Percentiles rank a stretch among this genome's conserved stretches.
These are phyloP conservation scores for Percina caprodes DNA, from an alignment of 2,113 vertebrate species.

Conservation along the genomic window DNA sequence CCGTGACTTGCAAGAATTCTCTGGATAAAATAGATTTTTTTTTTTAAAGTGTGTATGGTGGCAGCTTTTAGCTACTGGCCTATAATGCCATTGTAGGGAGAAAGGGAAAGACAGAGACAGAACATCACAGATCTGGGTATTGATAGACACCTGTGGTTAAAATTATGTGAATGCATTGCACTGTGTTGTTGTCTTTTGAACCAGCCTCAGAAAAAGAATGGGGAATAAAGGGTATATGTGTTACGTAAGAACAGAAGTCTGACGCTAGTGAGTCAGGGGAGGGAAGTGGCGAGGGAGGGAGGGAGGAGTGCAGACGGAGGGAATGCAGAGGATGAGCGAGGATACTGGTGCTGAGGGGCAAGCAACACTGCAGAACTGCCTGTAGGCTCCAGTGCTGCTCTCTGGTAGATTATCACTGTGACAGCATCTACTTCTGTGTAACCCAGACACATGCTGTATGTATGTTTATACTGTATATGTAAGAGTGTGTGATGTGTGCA, in stretches of 20 bases:
- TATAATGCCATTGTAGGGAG: slow-evolving; percentile 6
- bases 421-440: slow-evolving; percentile 35
- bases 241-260: slow-evolving; percentile 60
- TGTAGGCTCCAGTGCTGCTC: slow-evolving; percentile 31
- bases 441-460: slow-evolving; percentile 31
- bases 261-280: slow-evolving; percentile 45
- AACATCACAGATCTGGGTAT: slow-evolving; percentile 19
- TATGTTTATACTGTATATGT: slow-evolving; percentile 17
- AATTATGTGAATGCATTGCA: not conserved
- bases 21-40: slow-evolving; percentile 8
- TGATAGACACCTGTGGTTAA: slow-evolving; percentile 26
- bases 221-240: slow-evolving; percentile 34
- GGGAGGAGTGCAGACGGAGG: slow-evolving; percentile 45
- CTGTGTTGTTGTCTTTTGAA: slow-evolving; percentile 39
- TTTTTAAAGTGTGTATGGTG: not conserved
- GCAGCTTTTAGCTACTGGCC: slow-evolving; percentile 7
- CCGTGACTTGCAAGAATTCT: not conserved
- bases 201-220: not conserved
- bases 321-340: slow-evolving; percentile 68
- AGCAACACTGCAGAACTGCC: slow-evolving; percentile 59
- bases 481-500: not conserved
- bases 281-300: slow-evolving; percentile 4
- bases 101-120: slow-evolving; percentile 1
- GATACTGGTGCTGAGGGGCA: slow-evolving; percentile 24
- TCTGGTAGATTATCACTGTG: slow-evolving; percentile 40